Evolutionary conservation across 2,797 vertebrate genomes (phyloP).

Genomic region (Uromys caudimaculatus): DNA sequence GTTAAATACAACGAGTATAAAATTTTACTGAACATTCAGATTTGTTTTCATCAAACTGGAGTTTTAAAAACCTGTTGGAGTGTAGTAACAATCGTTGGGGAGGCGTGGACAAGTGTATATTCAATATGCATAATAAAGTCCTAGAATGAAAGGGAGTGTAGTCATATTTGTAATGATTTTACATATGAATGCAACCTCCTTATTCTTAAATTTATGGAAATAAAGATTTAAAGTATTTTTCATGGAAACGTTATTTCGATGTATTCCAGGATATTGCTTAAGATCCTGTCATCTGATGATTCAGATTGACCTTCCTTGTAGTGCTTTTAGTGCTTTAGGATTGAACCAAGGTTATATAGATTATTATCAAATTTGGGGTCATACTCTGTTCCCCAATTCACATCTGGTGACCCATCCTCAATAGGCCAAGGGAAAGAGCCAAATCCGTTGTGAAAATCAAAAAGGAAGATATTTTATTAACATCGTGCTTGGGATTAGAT

Average conservation of each 20-base stretch:
- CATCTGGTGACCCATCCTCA: background rate
- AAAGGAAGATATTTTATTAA: background rate
- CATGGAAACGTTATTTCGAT: background rate
- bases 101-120: background rate
- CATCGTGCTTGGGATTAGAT: background rate
- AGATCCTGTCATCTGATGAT: background rate
- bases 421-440: background rate
- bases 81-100: background rate
- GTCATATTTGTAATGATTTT: background rate
- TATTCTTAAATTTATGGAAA: constrained; percentile 10
- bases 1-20: background rate
- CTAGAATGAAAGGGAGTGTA: background rate
- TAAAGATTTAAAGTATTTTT: background rate
- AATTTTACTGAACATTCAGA: background rate
- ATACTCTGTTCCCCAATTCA: background rate
- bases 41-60: constrained; percentile 18
- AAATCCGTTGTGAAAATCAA: background rate
- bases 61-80: background rate
- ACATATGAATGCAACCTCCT: background rate
- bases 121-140: background rate
- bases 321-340: background rate
- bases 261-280: background rate
- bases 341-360: background rate
- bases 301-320: background rate
- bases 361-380: too few species aligned